Conservation (phyloP, 1,140 invertebrate species). For the Chironomus tepperi region DNA sequence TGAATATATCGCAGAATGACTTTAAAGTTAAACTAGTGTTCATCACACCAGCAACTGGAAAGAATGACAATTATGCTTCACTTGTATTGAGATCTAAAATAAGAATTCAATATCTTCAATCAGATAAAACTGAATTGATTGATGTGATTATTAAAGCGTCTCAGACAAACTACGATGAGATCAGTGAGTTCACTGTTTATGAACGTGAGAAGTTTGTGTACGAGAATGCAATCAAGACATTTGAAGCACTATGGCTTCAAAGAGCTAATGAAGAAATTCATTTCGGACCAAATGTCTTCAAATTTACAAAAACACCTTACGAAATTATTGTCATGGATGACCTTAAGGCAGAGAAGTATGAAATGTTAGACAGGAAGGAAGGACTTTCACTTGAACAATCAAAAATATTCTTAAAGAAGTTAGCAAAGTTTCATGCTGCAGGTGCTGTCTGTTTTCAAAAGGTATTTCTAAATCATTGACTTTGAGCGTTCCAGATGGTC, state of each 20-base stretch:
- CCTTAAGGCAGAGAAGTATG: constrained; percentile 40
- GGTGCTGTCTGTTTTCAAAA: constrained; percentile 42
- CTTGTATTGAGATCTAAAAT: not conserved
- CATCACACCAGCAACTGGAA: not conserved
- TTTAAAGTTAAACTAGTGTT: not conserved
- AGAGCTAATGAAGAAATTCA: not conserved
- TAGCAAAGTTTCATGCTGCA: constrained; percentile 44
- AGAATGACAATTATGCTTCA: not conserved
- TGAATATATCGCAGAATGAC: not conserved
- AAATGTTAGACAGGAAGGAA: constrained; percentile 41
- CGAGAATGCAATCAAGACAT: not conserved
- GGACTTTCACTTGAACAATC: constrained; percentile 43
- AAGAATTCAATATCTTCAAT: not conserved
- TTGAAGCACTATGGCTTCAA: not conserved
- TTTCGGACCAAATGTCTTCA: not conserved
- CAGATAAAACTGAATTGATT: not conserved
- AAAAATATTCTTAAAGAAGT: constrained; percentile 39
- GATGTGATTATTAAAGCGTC: constrained; percentile 19
- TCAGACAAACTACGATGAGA: not conserved
- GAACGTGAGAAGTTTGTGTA: constrained; percentile 6
- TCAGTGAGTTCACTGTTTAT: not conserved
- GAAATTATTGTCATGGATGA: constrained; percentile 43
- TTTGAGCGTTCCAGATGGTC: no score
- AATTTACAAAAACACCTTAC: constrained; percentile 31
- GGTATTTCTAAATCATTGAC: constrained; percentile 30